Evolutionary conservation across 2,113 vertebrate species (phyloP).

Genomic region (Empidonax alnorum): DNA sequence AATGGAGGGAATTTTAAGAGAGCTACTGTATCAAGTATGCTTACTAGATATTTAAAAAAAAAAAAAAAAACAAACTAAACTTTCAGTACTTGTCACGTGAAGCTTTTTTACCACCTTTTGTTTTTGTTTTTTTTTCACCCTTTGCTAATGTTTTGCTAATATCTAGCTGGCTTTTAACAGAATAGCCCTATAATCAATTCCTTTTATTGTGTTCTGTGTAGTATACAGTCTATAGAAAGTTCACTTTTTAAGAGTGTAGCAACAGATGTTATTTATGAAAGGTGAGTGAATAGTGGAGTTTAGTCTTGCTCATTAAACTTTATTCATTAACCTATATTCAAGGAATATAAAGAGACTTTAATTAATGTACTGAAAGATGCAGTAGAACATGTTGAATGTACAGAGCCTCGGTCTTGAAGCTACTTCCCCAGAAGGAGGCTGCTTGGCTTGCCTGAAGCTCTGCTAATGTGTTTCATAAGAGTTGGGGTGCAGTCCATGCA

Average conservation of each 20-base stretch:
- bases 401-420: not conserved
- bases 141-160: not conserved
- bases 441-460: slow-evolving; percentile 9
- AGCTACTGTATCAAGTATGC: not conserved
- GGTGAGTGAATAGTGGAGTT: not conserved
- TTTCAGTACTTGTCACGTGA: not conserved
- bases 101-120: not conserved
- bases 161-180: not conserved
- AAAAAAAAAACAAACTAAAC: too few relatives aligned
- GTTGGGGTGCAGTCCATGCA: not conserved
- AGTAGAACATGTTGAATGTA: not conserved
- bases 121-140: not conserved
- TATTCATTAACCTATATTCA: too few relatives aligned
- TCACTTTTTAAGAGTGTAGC: not conserved
- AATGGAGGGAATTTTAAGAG: not conserved
- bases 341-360: not conserved
- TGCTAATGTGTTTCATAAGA: not conserved
- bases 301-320: not conserved
- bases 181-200: not conserved
- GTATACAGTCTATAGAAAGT: not conserved
- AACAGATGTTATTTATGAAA: not conserved
- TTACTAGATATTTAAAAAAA: not conserved
- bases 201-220: not conserved
- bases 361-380: not conserved
- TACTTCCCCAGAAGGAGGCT: not conserved